These are phyloP conservation scores for Propithecus perrieri DNA, from an alignment of 2,797 vertebrate species.

Conservation along the genomic window DNA sequence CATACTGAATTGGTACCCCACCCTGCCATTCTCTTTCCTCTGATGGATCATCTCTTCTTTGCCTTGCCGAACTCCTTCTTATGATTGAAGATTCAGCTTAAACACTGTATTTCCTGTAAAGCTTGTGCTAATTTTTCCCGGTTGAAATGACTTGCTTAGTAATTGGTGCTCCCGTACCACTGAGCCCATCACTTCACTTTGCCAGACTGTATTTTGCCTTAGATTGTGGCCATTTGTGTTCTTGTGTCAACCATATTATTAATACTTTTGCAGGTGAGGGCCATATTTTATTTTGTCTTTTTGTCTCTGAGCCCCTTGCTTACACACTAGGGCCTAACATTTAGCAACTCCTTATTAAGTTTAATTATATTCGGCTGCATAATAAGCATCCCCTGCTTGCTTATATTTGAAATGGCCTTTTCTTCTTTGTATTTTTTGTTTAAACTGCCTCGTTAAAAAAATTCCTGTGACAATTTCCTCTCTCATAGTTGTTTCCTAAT, in stretches of 20 bases:
- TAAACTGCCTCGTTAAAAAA: constrained; percentile 22
- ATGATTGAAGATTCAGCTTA: background rate
- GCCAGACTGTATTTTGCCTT: background rate
- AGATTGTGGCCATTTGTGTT: background rate
- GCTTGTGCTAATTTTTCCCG: background rate
- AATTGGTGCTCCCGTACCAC: background rate
- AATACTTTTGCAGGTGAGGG: background rate
- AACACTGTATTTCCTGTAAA: background rate
- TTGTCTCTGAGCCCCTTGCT: background rate
- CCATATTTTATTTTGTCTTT: constrained; percentile 19
- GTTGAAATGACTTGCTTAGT: background rate
- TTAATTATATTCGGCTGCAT: background rate
- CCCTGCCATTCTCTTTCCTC: background rate
- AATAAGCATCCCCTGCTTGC: constrained; percentile 4
- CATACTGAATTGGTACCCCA: background rate
- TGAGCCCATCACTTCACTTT: background rate
- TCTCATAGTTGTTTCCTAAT: background rate
- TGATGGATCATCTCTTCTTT: background rate
- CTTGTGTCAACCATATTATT: background rate
- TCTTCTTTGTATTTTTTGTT: background rate
- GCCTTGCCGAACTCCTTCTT: background rate
- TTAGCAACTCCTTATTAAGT: constrained; percentile 19
- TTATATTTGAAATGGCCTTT: background rate
- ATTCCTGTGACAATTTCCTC: background rate
- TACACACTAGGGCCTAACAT: background rate